Base-by-base conservation (phyloP, 2,797 vertebrate genomes). In the Neosalanx taihuensis region DNA sequence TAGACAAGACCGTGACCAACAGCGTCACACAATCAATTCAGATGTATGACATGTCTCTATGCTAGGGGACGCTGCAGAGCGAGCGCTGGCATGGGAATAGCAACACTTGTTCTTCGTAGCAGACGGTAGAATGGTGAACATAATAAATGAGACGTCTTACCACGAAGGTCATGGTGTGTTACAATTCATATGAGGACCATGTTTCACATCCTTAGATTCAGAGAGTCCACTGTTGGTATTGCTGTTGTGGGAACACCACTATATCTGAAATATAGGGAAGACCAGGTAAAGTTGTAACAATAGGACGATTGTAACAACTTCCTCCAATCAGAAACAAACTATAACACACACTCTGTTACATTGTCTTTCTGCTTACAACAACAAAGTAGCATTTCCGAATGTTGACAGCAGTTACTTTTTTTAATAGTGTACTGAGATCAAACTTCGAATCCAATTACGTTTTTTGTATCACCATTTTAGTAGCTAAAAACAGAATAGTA, bases 61-160 rank as follows among this genome's bases (percentile, higher is more conserved):
- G 74, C 77, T 72, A 69, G 79, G 66, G 76, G 72, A 75, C 72
- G 87, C 90, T 91, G 90, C 89, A 72, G 81, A 79, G 73, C 88
- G 86, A 74, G 80, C 72, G 81, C 67, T 51, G 79, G 93, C 96
- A 93, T 98, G 97, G 96, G 96, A 98, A 98, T 95, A 89, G 89
- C 82, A 93, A 94, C 96, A 98, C 94, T 95, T 97, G 88, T 93
- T 87, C 72, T 80, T 75, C 78, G 70, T 77, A 82, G 81, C 88
- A 90, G 87, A 83, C 93, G 90, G 89, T 91, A 93, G 92, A 93
- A 91, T 85, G 92, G 89, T 90, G 94, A 91, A 92, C 91, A 89
- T 88, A 92, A 93, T 97, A 94, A 98, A 97, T 96, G 94, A 94
- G 91, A 86, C 88, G 88, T 91, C 92, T 91, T 93, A 91, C 90